A percentile compares a stretch with the other conserved stretches of the same genome.
Evolutionary conservation across 2,888 invertebrate species (phyloP).

Genomic region (Napeogenes sylphis): DNA sequence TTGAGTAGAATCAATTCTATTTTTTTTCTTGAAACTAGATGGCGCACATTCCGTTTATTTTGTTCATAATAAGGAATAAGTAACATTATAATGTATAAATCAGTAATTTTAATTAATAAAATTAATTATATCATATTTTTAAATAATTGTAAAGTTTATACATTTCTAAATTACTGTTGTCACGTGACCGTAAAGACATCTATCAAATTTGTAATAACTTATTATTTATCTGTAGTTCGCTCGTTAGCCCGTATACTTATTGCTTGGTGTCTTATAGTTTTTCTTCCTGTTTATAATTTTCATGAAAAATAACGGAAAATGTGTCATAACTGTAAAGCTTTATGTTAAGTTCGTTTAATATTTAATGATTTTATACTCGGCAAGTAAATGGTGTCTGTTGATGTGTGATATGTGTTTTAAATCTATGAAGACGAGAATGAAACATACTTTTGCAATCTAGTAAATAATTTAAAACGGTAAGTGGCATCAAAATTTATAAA

Average conservation of each 20-base stretch:
- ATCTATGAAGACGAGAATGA: conserved; percentile 68
- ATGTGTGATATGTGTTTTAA: conserved; percentile 63
- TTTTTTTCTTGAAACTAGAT: conserved; percentile 3
- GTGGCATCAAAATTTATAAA: conserved; percentile 36
- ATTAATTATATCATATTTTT: background rate
- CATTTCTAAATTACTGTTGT: conserved; percentile 6
- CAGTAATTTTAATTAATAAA: background rate
- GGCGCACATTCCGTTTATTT: background rate
- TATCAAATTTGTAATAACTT: conserved; percentile 19
- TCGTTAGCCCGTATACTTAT: conserved; percentile 45
- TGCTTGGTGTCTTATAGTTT: conserved; percentile 57
- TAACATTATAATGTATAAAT: too few species aligned
- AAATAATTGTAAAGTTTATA: background rate
- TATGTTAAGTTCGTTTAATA: conserved; percentile 38
- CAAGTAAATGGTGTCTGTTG: conserved; percentile 24
- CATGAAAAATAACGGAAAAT: conserved; percentile 69
- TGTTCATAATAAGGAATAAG: too few species aligned
- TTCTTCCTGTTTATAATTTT: conserved; percentile 60
- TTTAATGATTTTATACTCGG: conserved; percentile 18
- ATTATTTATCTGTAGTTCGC: conserved; percentile 38
- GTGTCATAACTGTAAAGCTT: conserved; percentile 53
- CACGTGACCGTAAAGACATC: conserved; percentile 27
- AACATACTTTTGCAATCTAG: conserved; percentile 67
- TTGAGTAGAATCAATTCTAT: background rate
- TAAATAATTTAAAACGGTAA: conserved; percentile 63